Evolutionary conservation across 2,888 invertebrate genomes (phyloP).

Genomic region (Lydus trimaculatus): DNA sequence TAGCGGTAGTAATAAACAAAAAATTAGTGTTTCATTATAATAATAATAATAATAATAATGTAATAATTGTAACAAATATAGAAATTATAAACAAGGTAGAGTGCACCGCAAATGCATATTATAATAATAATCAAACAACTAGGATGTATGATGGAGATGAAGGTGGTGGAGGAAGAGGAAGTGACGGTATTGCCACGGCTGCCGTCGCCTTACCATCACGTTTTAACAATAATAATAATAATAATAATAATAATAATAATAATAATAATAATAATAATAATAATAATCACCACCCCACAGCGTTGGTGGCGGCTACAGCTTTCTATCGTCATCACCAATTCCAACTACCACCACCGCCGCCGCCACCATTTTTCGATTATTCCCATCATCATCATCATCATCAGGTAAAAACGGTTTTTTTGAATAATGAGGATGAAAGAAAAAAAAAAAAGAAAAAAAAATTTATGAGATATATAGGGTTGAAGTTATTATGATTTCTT

Average conservation of each 20-base stretch:
- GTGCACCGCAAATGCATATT: conserved; percentile 15
- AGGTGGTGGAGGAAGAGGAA: conserved; percentile 12
- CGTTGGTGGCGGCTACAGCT: not conserved
- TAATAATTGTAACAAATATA: conserved; percentile 38
- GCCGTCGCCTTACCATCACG: not conserved
- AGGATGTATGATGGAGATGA: conserved; percentile 16
- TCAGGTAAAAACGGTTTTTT: not conserved
- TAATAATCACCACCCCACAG: not conserved
- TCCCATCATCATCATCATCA: not conserved
- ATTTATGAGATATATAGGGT: too few species aligned
- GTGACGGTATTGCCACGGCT: not conserved
- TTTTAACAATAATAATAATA: not conserved
- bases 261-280: not conserved
- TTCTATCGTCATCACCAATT: not conserved
- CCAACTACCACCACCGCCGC: not conserved
- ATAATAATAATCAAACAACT: not conserved
- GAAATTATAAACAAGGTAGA: conserved; percentile 28
- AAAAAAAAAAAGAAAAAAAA: not conserved
- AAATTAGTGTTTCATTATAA: too few species aligned
- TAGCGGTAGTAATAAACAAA: not conserved
- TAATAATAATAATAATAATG: not conserved
- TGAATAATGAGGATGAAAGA: not conserved
- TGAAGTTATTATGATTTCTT: too few species aligned
- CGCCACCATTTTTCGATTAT: not conserved
- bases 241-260: not conserved